phyloP scores from a whole-genome alignment of 2,888 invertebrate species.

The Embidobia sp. region DNA sequence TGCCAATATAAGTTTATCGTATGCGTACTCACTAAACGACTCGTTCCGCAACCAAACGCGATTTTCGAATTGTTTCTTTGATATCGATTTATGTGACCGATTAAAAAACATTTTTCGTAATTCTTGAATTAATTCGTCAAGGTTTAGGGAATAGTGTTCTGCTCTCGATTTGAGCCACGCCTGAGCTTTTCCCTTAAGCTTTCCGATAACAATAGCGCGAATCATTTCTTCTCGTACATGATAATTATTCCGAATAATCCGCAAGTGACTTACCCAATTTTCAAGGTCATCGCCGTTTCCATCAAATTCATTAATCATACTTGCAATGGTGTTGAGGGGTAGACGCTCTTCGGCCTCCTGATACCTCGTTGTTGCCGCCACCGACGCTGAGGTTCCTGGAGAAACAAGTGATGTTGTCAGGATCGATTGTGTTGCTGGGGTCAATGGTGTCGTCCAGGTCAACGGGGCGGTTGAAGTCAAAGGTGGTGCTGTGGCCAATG shows the following conservation, averaged over 20 bases:
- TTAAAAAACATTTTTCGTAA: slow-evolving; percentile 44
- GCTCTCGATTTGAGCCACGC: slow-evolving; percentile 56
- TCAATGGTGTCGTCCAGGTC: no score
- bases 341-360: no score
- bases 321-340: neutral
- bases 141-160: slow-evolving; percentile 25
- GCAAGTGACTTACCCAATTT: slow-evolving; percentile 38
- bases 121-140: slow-evolving; percentile 28
- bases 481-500: no score
- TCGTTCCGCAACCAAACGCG: slow-evolving; percentile 40
- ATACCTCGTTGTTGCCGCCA: no score
- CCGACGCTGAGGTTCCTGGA: no score
- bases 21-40: slow-evolving; percentile 45
- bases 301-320: neutral
- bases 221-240: slow-evolving; percentile 28
- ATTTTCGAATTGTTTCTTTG: slow-evolving; percentile 39
- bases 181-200: slow-evolving; percentile 52
- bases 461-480: no score
- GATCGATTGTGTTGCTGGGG: no score
- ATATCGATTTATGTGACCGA: slow-evolving; percentile 10
- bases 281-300: slow-evolving; percentile 20
- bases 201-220: slow-evolving; percentile 28
- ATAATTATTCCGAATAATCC: slow-evolving; percentile 32
- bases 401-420: no score
- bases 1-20: slow-evolving; percentile 40